phyloP scores from a whole-genome alignment of 2,113 vertebrate species.

The Semicossyphus pulcher region DNA sequence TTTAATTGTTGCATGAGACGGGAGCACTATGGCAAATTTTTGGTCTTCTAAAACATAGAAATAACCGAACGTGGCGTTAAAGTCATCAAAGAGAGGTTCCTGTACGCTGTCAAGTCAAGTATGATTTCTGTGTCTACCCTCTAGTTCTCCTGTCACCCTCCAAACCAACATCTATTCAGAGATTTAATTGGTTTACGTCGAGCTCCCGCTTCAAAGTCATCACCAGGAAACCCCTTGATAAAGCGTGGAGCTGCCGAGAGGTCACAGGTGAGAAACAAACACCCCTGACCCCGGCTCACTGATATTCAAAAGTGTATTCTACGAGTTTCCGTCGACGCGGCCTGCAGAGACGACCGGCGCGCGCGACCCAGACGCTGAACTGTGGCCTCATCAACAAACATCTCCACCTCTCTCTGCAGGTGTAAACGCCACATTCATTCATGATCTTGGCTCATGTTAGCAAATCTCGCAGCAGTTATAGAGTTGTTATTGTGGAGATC shows the following conservation, averaged over 20 bases:
- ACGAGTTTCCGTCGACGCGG: neutral
- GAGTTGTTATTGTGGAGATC: slow-evolving; percentile 5
- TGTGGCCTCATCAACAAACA: slow-evolving; percentile 1
- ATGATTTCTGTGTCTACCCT: slow-evolving; percentile 49
- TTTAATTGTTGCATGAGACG: slow-evolving; percentile 12
- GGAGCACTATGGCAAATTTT: slow-evolving; percentile 13
- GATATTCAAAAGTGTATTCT: slow-evolving; percentile 42
- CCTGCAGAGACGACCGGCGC: slow-evolving; percentile 4
- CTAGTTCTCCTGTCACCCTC: slow-evolving; percentile 46
- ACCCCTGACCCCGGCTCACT: slow-evolving; percentile 31
- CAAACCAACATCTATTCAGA: slow-evolving; percentile 62
- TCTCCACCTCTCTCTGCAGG: slow-evolving; percentile 11
- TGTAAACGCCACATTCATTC: slow-evolving; percentile 5
- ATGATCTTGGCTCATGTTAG: slow-evolving; percentile 5
- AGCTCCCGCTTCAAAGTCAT: slow-evolving; percentile 21
- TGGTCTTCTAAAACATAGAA: slow-evolving; percentile 15
- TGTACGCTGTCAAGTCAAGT: slow-evolving; percentile 14
- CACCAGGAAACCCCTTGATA: slow-evolving; percentile 27
- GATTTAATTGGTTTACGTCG: slow-evolving; percentile 68
- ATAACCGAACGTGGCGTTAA: no score
- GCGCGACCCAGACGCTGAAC: slow-evolving; percentile 3
- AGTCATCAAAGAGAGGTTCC: no score
- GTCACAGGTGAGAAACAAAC: slow-evolving; percentile 48
- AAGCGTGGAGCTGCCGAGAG: slow-evolving; percentile 22
- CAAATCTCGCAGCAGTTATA: slow-evolving; percentile 26